phyloP scores from a whole-genome alignment of 1,140 invertebrate genomes.

The Anoplolepis gracilipes region DNA sequence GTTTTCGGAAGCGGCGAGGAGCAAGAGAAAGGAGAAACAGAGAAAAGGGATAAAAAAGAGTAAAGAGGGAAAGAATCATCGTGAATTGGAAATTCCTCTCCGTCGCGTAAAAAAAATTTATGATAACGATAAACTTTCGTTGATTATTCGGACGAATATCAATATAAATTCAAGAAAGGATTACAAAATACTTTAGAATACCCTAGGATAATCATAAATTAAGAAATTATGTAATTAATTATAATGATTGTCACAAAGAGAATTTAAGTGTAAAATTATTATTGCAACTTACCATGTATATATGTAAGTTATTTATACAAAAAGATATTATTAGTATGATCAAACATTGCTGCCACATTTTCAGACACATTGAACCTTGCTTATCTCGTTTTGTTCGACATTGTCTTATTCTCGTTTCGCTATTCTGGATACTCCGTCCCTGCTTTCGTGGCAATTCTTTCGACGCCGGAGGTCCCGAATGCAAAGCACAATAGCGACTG shows the following conservation, averaged over 20 bases:
- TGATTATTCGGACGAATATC: not conserved
- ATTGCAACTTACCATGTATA: not conserved
- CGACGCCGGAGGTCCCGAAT: conserved; percentile 52
- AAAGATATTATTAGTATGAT: not conserved
- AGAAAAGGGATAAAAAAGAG: conserved; percentile 56
- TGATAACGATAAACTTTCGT: conserved; percentile 58
- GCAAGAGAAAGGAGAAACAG: conserved; percentile 19
- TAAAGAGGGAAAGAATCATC: conserved; percentile 49
- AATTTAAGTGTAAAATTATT: not conserved
- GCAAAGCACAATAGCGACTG: conserved; percentile 54
- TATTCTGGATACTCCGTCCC: conserved; percentile 23
- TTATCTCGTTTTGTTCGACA: not conserved
- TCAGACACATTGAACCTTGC: not conserved
- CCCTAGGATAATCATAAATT: not conserved
- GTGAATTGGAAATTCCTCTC: conserved; percentile 57
- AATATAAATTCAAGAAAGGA: not conserved
- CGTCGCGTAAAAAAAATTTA: conserved; percentile 62
- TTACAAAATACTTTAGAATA: conserved; percentile 29
- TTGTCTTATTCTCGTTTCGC: conserved; percentile 28
- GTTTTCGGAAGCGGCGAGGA: conserved; percentile 73
- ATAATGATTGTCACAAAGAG: not conserved
- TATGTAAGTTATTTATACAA: conserved; percentile 22
- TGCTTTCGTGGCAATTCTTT: conserved; percentile 33
- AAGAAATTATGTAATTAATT: not conserved
- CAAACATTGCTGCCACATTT: not conserved